These are phyloP conservation scores for Jaculus jaculus DNA, from an alignment of 2,113 vertebrate genomes.

Conservation along the genomic window DNA sequence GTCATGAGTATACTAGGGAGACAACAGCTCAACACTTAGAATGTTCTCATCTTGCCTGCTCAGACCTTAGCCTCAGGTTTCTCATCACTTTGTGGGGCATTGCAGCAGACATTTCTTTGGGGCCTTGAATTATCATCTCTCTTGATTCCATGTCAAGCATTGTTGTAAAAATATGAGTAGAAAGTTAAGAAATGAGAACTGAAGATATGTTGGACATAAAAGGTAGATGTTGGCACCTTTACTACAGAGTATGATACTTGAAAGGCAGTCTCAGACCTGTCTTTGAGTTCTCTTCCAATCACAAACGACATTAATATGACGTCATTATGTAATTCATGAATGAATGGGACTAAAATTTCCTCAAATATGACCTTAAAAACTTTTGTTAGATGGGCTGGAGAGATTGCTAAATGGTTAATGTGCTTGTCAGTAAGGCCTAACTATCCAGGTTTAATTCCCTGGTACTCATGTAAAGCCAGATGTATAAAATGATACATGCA, in stretches of 20 bases:
- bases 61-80: background rate
- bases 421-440: no score
- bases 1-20: background rate
- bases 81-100: accelerated
- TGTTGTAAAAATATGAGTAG: background rate
- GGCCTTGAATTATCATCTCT: background rate
- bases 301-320: background rate
- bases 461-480: no score
- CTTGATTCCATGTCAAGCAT: background rate
- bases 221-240: background rate
- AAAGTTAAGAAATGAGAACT: background rate
- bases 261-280: background rate
- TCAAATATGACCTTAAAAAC: background rate
- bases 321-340: background rate
- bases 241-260: background rate
- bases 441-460: no score
- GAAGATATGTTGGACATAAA: background rate
- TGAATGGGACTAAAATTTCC: background rate
- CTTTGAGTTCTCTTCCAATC: background rate
- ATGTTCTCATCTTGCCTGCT: background rate
- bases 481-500: no score
- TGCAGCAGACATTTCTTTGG: background rate
- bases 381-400: background rate
- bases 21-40: background rate
- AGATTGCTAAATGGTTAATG: no score